These are phyloP conservation scores for Scatophagus argus DNA, from an alignment of 2,113 vertebrate genomes.

Conservation along the genomic window DNA sequence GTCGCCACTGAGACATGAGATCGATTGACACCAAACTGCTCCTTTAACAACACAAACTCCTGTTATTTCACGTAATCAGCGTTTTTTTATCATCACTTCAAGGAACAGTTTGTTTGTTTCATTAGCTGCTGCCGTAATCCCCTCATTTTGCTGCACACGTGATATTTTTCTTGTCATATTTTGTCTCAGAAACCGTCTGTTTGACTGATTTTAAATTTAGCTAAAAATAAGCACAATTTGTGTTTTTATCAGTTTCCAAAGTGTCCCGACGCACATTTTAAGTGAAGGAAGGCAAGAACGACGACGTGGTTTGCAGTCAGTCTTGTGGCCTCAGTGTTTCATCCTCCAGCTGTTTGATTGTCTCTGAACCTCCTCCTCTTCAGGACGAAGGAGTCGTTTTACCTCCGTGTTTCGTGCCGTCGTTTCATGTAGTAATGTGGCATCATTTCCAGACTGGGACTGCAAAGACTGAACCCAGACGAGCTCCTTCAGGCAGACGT, in stretches of 20 bases:
- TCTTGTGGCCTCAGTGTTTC: slow-evolving; percentile 6
- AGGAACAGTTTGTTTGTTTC: too few relatives aligned
- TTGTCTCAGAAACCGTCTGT: too few relatives aligned
- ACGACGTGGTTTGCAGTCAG: rapidly evolving
- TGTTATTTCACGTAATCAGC: too few relatives aligned
- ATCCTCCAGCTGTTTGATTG: background rate
- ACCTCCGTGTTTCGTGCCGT: background rate
- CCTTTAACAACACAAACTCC: too few relatives aligned
- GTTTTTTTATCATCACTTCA: too few relatives aligned
- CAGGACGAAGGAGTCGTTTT: background rate
- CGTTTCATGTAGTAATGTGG: slow-evolving; percentile 1
- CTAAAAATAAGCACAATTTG: background rate
- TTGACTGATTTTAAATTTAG: too few relatives aligned
- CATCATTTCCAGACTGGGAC: slow-evolving; percentile 20
- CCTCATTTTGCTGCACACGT: background rate
- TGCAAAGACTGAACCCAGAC: slow-evolving; percentile 6
- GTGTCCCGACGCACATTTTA: background rate
- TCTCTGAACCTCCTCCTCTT: background rate
- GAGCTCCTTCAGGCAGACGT: slow-evolving; percentile 35
- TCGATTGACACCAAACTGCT: too few relatives aligned
- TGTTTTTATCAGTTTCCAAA: background rate
- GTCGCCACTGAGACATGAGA: too few relatives aligned
- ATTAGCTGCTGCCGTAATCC: background rate
- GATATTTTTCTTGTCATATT: too few relatives aligned
- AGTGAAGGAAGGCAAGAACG: background rate